Evolutionary conservation across 2,113 vertebrate genomes (phyloP), one percentile per base, ranked within the genome.

Genomic region (Plotosus lineatus): DNA sequence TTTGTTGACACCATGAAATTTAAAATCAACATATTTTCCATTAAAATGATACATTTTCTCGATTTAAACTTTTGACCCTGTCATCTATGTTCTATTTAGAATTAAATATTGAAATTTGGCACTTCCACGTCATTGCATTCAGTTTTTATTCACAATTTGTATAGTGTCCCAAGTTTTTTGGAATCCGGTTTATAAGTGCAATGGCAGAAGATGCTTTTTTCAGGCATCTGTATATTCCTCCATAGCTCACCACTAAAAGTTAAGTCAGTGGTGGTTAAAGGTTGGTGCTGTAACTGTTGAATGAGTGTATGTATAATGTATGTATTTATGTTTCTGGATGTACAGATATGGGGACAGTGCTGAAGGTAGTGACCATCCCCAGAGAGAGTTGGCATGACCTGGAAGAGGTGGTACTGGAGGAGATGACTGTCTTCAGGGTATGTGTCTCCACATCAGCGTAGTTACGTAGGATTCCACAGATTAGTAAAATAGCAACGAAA

Each of bases 311-410:
- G 8, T 66, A n/a, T 42, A n/a, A 9, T 66, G 17, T 66, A 40
- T 33, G 58, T 19, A 10, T 85, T 21, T 51, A 26, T 69, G n/a
- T 44, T 14, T 73, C 21, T 71, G 66, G 46, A 28, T 85, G 83
- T 89, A 82, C 89, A 99, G 98, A 99, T 90, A 88, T 95, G 87
- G 98, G 98, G 84, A 98, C 95, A 0, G 94, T 99, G 87, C 93
- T 99, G 87, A 99, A 99, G 93, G 97, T 99, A 86, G 98, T 99
- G 89, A 98, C 95, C 50, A 96, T 99, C 92, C 98, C 98, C 86
- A 96, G 95, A 86, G 97, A 99, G 89, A 98, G 95, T 79, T 99
- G 98, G 98, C 95, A 97, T 40, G 97, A 99, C 87, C 92, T 99
- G 89, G 98, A 99, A 86, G 98, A 99, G 90, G 98, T 99, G 80